A percentile compares a stretch with the other conserved stretches of the same genome.
These are phyloP conservation scores for Pararge aegeria DNA, from an alignment of 1,140 invertebrate species.

Conservation along the genomic window DNA sequence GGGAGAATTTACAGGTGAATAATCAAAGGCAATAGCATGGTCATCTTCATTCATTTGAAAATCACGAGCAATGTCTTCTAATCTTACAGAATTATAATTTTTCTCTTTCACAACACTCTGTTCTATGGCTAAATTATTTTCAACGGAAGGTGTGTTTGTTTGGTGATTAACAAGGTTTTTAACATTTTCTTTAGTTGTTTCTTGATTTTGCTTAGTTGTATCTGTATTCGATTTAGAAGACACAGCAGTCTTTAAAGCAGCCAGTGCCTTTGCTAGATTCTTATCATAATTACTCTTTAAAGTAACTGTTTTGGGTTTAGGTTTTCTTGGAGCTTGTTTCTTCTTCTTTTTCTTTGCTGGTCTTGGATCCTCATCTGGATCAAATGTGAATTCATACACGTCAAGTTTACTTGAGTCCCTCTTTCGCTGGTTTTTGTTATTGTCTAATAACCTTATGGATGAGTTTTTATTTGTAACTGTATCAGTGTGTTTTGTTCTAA, in stretches of 20 bases:
- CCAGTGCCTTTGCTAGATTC: constrained; percentile 58
- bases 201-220: constrained; percentile 4
- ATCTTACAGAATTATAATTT: constrained; percentile 51
- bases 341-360: constrained; percentile 63
- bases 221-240: constrained; percentile 12
- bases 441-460: constrained; percentile 50
- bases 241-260: constrained; percentile 52
- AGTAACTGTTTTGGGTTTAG: constrained; percentile 46
- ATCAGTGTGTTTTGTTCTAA: constrained; percentile 3
- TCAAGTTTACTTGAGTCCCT: constrained; percentile 49
- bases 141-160: background rate
- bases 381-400: constrained; percentile 71
- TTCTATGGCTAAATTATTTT: background rate
- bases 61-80: constrained; percentile 63
- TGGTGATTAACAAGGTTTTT: background rate
- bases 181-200: constrained; percentile 15
- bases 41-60: constrained; percentile 44
- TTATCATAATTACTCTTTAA: constrained; percentile 60
- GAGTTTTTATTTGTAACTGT: constrained; percentile 33
- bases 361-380: constrained; percentile 65
- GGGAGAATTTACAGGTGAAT: constrained; percentile 63
- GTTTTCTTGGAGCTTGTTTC: constrained; percentile 38
- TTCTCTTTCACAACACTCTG: constrained; percentile 28
- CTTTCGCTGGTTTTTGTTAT: constrained; percentile 42
- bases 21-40: constrained; percentile 50